Evolutionary conservation across 2,113 vertebrate species (phyloP).

Genomic region (Gopherus flavomarginatus): DNA sequence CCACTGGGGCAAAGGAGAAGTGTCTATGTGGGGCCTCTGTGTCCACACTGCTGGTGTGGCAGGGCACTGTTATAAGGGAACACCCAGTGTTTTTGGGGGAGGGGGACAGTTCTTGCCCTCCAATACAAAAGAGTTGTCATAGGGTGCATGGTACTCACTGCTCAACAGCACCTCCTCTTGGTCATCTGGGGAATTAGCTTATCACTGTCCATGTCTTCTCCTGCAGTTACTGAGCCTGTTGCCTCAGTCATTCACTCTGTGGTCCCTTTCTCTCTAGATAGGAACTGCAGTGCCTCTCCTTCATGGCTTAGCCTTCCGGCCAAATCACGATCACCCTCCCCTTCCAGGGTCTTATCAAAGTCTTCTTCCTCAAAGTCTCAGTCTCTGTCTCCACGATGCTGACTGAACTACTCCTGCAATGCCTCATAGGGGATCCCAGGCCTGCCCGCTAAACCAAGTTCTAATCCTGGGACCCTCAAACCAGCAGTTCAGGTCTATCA

Average conservation of each 20-base stretch:
- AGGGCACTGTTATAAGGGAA: background rate
- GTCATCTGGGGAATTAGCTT: background rate
- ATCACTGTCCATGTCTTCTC: background rate
- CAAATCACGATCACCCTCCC: too few relatives aligned
- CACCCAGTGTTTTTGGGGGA: background rate
- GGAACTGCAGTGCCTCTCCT: background rate
- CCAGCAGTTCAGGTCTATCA: background rate
- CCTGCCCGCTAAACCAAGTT: too few relatives aligned
- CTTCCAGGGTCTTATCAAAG: too few relatives aligned
- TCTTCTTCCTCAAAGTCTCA: background rate
- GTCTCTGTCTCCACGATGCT: background rate
- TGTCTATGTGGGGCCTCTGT: background rate
- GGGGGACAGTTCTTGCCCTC: background rate
- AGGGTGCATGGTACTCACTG: background rate
- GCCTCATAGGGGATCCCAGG: background rate
- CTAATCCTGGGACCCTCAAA: background rate
- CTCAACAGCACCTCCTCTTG: background rate
- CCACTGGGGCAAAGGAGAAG: background rate
- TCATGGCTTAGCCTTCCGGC: background rate
- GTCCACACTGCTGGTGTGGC: background rate
- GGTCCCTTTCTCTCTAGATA: background rate
- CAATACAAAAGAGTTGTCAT: background rate
- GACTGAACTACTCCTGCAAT: background rate
- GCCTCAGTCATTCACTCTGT: background rate
- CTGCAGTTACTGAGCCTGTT: background rate